These are phyloP conservation scores for Sebastes baramenuke DNA, from an alignment of 2,797 vertebrate genomes.

Conservation along the genomic window DNA sequence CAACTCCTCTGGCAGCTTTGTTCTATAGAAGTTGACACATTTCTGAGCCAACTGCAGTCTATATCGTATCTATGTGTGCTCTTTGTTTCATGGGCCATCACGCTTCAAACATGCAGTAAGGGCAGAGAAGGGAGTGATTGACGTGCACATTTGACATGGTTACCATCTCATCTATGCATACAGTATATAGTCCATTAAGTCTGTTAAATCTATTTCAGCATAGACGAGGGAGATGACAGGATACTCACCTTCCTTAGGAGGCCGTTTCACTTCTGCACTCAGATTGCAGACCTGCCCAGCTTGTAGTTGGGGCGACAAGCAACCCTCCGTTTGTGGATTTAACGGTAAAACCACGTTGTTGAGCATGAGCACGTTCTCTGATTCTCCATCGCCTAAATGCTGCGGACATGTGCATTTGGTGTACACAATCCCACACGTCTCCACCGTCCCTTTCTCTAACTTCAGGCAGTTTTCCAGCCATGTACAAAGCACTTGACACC, in stretches of 20 bases:
- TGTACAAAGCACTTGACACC: conserved; percentile 97
- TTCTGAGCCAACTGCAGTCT: conserved; percentile 62
- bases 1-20: conserved; percentile 76
- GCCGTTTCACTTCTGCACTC: conserved; percentile 94
- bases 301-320: conserved; percentile 96
- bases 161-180: conserved; percentile 63
- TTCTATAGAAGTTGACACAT: conserved; percentile 49
- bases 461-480: conserved; percentile 99
- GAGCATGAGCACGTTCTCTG: conserved; percentile 93
- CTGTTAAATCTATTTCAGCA: conserved; percentile 52
- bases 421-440: conserved; percentile 98
- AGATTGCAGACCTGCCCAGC: conserved; percentile 97
- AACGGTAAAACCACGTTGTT: conserved; percentile 98
- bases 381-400: conserved; percentile 96
- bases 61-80: conserved; percentile 75
- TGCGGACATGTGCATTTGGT: conserved; percentile 99
- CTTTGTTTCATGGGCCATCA: conserved; percentile 83
- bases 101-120: conserved; percentile 78
- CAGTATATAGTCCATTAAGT: conserved; percentile 44
- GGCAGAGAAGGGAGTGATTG: conserved; percentile 74
- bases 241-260: conserved; percentile 98
- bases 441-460: conserved; percentile 94
- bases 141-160: conserved; percentile 78
- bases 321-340: conserved; percentile 98
- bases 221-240: conserved; percentile 27